Conservation (phyloP, 2,797 vertebrate genomes). For the Enoplosus armatus region DNA sequence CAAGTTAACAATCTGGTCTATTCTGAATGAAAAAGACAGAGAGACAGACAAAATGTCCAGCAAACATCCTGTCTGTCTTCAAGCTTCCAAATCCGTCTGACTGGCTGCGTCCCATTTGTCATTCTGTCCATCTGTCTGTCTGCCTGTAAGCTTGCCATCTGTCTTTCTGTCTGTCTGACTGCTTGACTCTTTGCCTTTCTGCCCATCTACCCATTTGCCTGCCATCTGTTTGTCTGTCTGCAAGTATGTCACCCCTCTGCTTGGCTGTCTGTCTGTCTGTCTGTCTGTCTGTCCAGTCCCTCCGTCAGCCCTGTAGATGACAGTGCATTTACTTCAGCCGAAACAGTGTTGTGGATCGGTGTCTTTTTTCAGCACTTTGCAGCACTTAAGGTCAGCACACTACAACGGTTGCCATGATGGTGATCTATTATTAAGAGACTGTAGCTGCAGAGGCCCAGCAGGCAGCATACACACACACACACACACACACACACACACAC, state of each 20-base stretch:
- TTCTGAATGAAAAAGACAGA: slow-evolving; percentile 5
- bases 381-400: slow-evolving; percentile 68
- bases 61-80: slow-evolving; percentile 42
- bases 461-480: slow-evolving; percentile 8
- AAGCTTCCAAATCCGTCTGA: slow-evolving; percentile 47
- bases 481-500: slow-evolving; percentile 10
- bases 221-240: slow-evolving; percentile 76
- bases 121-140: slow-evolving; percentile 67
- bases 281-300: slow-evolving; percentile 18
- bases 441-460: slow-evolving; percentile 48
- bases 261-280: slow-evolving; percentile 23
- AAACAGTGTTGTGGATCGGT: slow-evolving; percentile 20
- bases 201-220: slow-evolving; percentile 67
- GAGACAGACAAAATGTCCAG: too few relatives aligned
- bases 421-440: slow-evolving; percentile 75
- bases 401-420: slow-evolving; percentile 56
- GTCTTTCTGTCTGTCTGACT: slow-evolving; percentile 67
- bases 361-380: slow-evolving; percentile 67
- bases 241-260: slow-evolving; percentile 63
- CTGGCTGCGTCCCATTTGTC: slow-evolving; percentile 63
- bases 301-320: slow-evolving; percentile 52
- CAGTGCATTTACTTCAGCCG: slow-evolving; percentile 58
- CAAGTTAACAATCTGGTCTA: slow-evolving; percentile 7
- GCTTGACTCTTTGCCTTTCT: slow-evolving; percentile 67
- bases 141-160: slow-evolving; percentile 70